Base-by-base conservation (phyloP, 2,797 vertebrate genomes). In the Myotis myotis region DNA sequence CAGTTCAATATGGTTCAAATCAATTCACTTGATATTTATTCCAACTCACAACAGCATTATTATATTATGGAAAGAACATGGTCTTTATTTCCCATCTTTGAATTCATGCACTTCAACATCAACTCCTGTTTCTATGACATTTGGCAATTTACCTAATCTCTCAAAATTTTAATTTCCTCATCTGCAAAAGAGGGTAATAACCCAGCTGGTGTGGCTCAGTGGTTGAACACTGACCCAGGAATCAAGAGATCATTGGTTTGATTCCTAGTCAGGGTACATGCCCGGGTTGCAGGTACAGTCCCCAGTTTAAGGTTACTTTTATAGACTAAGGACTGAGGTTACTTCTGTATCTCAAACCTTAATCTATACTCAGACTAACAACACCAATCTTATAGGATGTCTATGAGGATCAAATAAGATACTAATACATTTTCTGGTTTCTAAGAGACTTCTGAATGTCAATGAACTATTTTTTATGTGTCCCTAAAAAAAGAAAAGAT, bases 21-120 rank as follows among this genome's bases (percentile, higher is more conserved):
- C 80, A 82, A 28, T 82, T 87, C 44, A 38, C 28, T 71, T 90
- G 90, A 53, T 75, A 53, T 64, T 95, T 89, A 17, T 91, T 93
- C 93, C 49, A 70, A 80, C 41, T 89, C 33, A 44, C 87, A 66
- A 60, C 71, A 62, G 33, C 33, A 71, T 71, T 60, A 23, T 84
- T 62, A 28, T 83, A n/a, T 20, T 82, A 20, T 80, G 1, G 15
- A 44, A 94, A 87, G 81, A 72, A 83, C 1, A 6, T 79, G 17
- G 11, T n/a, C 30, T 91, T 75, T 89, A 79, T 64, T 38, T 88
- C 71, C 62, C 10, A 49, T 60, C 57, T 82, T 49, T 78, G 82
- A 94, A 64, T 47, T 91, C 30, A 62, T 33, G 60, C n/a, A 83
- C n/a, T 82, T 93, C 23, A 49, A 70, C 8, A 30, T 87, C 33